A percentile compares a stretch with the other conserved stretches of the same genome.
Conservation (phyloP, 2,888 invertebrate species). For the Augochlorella aurata region DNA sequence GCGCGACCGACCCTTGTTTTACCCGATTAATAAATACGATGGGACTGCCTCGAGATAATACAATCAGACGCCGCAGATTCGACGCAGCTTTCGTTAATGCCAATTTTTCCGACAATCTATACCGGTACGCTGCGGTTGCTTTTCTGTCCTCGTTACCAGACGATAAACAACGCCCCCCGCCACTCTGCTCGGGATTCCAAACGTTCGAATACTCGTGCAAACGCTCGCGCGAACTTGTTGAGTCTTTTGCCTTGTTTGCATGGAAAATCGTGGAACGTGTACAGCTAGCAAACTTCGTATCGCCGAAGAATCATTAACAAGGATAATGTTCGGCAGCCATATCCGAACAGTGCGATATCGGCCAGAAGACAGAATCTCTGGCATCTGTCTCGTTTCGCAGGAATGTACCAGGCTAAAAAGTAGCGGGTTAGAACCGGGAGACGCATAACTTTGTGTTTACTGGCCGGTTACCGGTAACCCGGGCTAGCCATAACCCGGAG, state of each 20-base stretch:
- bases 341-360: neutral
- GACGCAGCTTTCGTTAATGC: neutral
- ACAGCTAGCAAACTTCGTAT: neutral
- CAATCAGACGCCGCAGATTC: neutral
- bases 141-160: neutral
- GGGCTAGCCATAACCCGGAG: conserved; percentile 42
- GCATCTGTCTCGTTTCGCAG: conserved; percentile 29
- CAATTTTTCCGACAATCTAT: neutral
- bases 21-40: conserved; percentile 30
- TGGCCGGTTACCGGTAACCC: conserved; percentile 47
- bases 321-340: conserved; percentile 11
- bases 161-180: neutral
- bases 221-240: neutral
- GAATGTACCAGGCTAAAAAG: conserved; percentile 30
- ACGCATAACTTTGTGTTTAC: conserved; percentile 57
- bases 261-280: neutral
- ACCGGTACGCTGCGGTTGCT: no score
- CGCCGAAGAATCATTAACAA: neutral
- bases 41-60: neutral
- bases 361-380: conserved; percentile 11
- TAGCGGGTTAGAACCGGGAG: conserved; percentile 39
- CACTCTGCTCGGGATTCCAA: neutral
- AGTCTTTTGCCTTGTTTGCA: neutral
- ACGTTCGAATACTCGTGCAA: neutral
- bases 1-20: conserved; percentile 48